Conservation (phyloP, 2,797 vertebrate genomes). For the Telmatherina bonti region DNA sequence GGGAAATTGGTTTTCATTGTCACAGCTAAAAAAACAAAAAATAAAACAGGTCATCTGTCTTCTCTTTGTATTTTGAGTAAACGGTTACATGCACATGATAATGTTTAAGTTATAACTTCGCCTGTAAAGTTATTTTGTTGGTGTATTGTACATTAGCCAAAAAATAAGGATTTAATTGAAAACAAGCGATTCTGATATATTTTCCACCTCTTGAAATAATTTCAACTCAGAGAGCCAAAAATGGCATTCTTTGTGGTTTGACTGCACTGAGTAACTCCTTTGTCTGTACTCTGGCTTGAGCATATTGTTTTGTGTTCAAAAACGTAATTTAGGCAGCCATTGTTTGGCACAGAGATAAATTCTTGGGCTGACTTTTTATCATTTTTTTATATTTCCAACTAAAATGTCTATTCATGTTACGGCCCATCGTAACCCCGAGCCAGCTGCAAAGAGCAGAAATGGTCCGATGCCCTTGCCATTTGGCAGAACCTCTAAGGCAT, state of each 20-base stretch:
- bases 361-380: conserved; percentile 40
- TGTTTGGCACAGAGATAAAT: conserved; percentile 53
- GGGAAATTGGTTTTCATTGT: conserved; percentile 3
- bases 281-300: conserved; percentile 52
- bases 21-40: background rate
- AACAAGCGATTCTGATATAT: background rate
- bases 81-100: background rate
- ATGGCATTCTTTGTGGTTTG: conserved; percentile 46
- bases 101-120: background rate
- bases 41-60: background rate
- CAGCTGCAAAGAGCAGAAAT: conserved; percentile 73
- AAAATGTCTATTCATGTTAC: conserved; percentile 65
- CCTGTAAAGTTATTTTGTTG: background rate
- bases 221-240: conserved; percentile 30
- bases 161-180: conserved; percentile 2
- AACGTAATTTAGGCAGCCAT: conserved; percentile 56
- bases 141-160: background rate
- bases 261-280: conserved; percentile 51
- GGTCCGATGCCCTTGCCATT: conserved; percentile 67
- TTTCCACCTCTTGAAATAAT: conserved; percentile 7
- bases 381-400: conserved; percentile 56
- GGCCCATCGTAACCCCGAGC: conserved; percentile 27
- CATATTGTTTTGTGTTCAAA: conserved; percentile 52
- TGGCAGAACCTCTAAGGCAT: conserved; percentile 65
- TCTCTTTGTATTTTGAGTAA: conserved; percentile 1